Conservation (phyloP, 2,113 vertebrate species). For the Lophius piscatorius region DNA sequence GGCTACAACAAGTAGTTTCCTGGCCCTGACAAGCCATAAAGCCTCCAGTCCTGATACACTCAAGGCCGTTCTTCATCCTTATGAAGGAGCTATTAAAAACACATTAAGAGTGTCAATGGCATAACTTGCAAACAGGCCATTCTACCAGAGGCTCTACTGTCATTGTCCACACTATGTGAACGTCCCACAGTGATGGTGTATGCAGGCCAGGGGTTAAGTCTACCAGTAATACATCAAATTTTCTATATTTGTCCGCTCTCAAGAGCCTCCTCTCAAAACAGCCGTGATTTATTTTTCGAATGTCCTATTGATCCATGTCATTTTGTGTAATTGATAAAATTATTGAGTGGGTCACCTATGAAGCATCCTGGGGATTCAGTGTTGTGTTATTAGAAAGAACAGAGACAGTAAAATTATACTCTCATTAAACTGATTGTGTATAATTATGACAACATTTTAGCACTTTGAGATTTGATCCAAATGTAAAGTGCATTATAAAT, state of each 20-base stretch:
- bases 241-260: constrained; percentile 22
- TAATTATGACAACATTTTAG: neutral
- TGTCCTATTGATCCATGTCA: constrained; percentile 35
- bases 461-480: no score
- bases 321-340: constrained; percentile 40
- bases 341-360: constrained; percentile 30
- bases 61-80: constrained; percentile 76
- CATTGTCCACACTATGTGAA: constrained; percentile 26
- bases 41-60: constrained; percentile 56
- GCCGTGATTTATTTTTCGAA: constrained; percentile 28
- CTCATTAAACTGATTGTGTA: constrained; percentile 3
- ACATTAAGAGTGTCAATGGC: constrained; percentile 69
- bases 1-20: constrained; percentile 46
- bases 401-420: neutral
- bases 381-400: neutral
- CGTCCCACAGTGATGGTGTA: constrained; percentile 52
- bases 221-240: constrained; percentile 54
- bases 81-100: constrained; percentile 78
- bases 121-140: constrained; percentile 51
- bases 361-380: neutral
- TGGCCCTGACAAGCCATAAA: constrained; percentile 58
- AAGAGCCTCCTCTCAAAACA: neutral
- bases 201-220: constrained; percentile 66
- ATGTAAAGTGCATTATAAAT: no score
- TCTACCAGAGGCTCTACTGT: constrained; percentile 57